Base-by-base conservation (phyloP, 1,140 invertebrate genomes). In the Eubasilissa regina region DNA sequence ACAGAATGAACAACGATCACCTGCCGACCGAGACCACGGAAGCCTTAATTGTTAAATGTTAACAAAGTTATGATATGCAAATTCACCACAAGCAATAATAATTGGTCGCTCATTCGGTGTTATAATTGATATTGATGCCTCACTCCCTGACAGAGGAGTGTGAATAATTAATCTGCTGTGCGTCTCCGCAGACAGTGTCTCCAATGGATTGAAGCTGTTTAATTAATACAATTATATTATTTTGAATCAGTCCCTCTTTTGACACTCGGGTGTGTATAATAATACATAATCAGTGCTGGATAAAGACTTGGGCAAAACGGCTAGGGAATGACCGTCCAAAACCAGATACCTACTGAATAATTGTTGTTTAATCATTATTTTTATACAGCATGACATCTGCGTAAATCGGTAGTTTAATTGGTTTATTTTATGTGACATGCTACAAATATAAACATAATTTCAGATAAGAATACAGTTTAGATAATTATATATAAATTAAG, bases 161-260 rank as follows among this genome's bases (percentile, higher is more conserved):
- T 43, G 62, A 66, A 66, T 43, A 43, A 58, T 58, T 58, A 66
- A 66, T 66, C 62, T 15, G 62, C 15, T 35, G 25, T 6, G 43
- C 15, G 62, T 15, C 43, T 66, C 21, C 62, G 13, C 21, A 17
- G 62, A 43, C 8, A 35, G 43, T 43, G 35, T 66, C 21, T 35
- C 44, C 21, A 43, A 66, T 66, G 62, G 35, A 25, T 15, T 15
- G 55, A 66, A 25, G 35, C 55, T 12, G 35, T 53, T 51, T 51
- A 70, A 70, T 70, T 70, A 70, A 70, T 53, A 53, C 66, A 51
- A 70, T 70, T 70, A 70, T 70, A 19, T 70, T 48, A 53, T 70
- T 48, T 13, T n/a, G 19, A 70, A 70, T 48, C 17, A 70, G 15
- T 8, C 66, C 45, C 44, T 70, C 66, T 70, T 70, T 48, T 70